A percentile compares a stretch with the other conserved stretches of the same genome.
phyloP scores from a whole-genome alignment of 2,888 invertebrate species.

The Watsonalla binaria region DNA sequence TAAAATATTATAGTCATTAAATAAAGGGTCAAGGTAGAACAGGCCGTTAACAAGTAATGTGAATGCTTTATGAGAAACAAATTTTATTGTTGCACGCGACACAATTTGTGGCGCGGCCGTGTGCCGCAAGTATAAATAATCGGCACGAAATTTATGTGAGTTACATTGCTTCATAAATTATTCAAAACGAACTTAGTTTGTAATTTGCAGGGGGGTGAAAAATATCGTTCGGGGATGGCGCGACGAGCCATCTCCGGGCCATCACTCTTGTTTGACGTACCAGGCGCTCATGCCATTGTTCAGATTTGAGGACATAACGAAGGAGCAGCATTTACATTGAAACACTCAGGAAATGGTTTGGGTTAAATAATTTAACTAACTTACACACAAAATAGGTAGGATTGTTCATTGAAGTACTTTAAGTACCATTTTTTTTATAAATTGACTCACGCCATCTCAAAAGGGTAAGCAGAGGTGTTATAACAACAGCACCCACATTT shows the following conservation, averaged over 20 bases:
- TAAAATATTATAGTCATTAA: too few relatives aligned
- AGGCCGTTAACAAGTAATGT: too few relatives aligned
- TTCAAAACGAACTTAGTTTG: conserved; percentile 45
- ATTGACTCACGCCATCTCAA: too few relatives aligned
- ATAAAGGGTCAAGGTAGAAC: background rate
- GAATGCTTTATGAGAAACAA: conserved; percentile 11
- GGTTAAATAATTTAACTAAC: too few relatives aligned
- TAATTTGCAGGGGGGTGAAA: conserved; percentile 47
- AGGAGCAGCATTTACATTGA: background rate
- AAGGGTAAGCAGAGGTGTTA: too few relatives aligned
- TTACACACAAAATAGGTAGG: too few relatives aligned
- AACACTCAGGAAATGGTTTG: background rate
- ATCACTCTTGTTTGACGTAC: conserved; percentile 33
- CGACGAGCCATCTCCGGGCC: conserved; percentile 23
- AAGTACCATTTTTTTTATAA: too few relatives aligned
- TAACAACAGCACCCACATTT: too few relatives aligned
- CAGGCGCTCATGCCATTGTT: conserved; percentile 2
- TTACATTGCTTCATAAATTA: conserved; percentile 25
- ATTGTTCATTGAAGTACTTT: too few relatives aligned
- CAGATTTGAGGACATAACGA: background rate
- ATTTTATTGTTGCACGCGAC: background rate
- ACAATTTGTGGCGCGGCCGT: conserved; percentile 1
- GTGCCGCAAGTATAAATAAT: conserved; percentile 12
- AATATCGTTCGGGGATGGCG: conserved; percentile 31
- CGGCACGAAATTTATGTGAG: conserved; percentile 14